phyloP scores from a whole-genome alignment of 2,797 vertebrate species.

The Trematomus bernacchii region DNA sequence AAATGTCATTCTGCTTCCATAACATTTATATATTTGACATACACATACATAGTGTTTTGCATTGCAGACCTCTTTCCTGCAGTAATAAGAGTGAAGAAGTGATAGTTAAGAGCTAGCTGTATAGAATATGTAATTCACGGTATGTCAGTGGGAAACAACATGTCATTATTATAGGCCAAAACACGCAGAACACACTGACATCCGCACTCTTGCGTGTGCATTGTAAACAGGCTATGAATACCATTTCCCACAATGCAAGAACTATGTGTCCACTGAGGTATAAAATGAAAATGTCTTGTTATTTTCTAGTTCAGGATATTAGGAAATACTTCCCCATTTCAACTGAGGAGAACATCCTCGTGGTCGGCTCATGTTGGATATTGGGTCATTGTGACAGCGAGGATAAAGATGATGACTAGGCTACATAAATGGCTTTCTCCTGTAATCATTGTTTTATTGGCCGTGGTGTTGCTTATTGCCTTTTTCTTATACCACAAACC shows the following conservation, averaged over 20 bases:
- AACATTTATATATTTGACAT: conserved; percentile 67
- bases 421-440: conserved; percentile 42
- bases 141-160: conserved; percentile 60
- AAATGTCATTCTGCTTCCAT: conserved; percentile 69
- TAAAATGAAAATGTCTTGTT: conserved; percentile 79
- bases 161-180: conserved; percentile 71
- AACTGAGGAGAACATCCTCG: conserved; percentile 38
- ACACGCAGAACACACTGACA: conserved; percentile 45
- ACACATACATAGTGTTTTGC: conserved; percentile 53
- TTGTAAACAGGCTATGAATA: conserved; percentile 77
- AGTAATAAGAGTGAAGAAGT: conserved; percentile 44
- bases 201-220: conserved; percentile 53
- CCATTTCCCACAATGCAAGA: conserved; percentile 67
- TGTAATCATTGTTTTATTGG: conserved; percentile 60
- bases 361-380: conserved; percentile 36
- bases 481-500: conserved; percentile 26
- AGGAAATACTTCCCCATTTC: conserved; percentile 49
- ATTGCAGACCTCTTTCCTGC: conserved; percentile 27
- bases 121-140: conserved; percentile 60
- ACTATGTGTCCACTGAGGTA: conserved; percentile 70
- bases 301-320: conserved; percentile 62
- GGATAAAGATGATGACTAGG: conserved; percentile 47
- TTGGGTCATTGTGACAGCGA: conserved; percentile 31
- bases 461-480: conserved; percentile 32
- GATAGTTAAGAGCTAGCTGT: conserved; percentile 55